Evolutionary conservation across 2,888 invertebrate genomes (phyloP), one percentile per base, ranked within the genome.

Genomic region (Sceliomorpha sp.): DNA sequence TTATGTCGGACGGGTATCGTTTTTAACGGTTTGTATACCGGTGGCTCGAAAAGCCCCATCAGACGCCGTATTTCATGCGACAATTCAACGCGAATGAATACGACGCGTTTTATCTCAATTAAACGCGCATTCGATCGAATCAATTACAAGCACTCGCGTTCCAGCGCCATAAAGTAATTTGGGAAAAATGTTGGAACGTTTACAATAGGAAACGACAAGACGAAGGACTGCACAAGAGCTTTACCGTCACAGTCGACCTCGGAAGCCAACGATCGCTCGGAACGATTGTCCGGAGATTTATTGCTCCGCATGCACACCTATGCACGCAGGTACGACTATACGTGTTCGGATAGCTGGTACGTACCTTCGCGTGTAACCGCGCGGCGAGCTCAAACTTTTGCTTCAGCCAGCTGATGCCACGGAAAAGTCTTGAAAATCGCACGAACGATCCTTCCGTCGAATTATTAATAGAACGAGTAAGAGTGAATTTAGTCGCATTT

Each of bases 221-320:
- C 1, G 32, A 31, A 40, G 9, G 20, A 20, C 20, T 20, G n/a
- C n/a, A n/a, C n/a, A n/a, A n/a, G 12, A 9, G 44, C 34, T 13
- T 56, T 37, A 13, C 37, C 20, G 42, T 45, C 42, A 42, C 15
- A 24, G 44, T 55, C 39, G 39, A 39, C 47, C 32, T 31, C 20
- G 8, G 66, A 69, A 59, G 59, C 48, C 58, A 59, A 67, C 68
- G 73, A 76, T 73, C 69, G 58, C 32, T 44, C 37, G 69, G 34
- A 67, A 72, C 67, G 75, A 76, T 76, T 73, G 70, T 74, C 63
- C 53, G 51, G 59, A 71, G 71, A 77, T 75, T 75, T 74, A 77
- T 75, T 68, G 70, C 59, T 10, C 50, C 62, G 37, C 8, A 39
- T 58, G 55, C 59, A 40, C 60, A 39, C 39, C 45, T 60, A 51